phyloP scores from a whole-genome alignment of 2,888 invertebrate species.

The Brachylomia viminalis region DNA sequence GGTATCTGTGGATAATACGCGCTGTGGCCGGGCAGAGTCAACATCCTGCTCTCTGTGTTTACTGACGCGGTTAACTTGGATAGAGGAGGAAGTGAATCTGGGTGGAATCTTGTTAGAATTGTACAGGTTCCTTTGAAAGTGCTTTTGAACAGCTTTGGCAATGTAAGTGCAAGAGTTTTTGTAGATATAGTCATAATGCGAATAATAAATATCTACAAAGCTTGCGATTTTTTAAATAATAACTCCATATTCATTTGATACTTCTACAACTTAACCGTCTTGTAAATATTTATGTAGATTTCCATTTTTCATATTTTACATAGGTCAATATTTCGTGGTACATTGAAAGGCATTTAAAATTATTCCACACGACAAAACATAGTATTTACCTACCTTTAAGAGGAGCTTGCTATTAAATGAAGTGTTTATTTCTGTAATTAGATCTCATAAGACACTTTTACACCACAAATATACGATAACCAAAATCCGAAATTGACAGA shows the following conservation, averaged over 20 bases:
- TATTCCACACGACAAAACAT: background rate
- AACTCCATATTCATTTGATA: background rate
- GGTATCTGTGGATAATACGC: slow-evolving; percentile 80
- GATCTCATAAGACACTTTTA: background rate
- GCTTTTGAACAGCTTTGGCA: background rate
- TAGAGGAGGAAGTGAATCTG: slow-evolving; percentile 63
- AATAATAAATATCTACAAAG: background rate
- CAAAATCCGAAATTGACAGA: slow-evolving; percentile 63
- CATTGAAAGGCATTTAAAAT: background rate
- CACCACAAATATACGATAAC: background rate
- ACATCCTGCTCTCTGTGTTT: slow-evolving; percentile 77
- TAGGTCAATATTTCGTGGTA: background rate
- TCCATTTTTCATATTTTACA: background rate
- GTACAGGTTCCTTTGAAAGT: background rate
- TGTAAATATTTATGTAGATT: background rate
- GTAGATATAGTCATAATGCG: background rate
- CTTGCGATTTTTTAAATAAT: background rate
- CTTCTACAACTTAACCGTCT: background rate
- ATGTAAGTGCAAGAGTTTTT: background rate
- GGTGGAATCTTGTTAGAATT: slow-evolving; percentile 22
- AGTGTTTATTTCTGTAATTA: background rate
- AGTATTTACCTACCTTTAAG: background rate
- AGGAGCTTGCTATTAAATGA: background rate
- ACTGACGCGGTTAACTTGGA: slow-evolving; percentile 50
- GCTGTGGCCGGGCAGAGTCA: slow-evolving; percentile 67